Percentiles rank a stretch among this genome's conserved stretches.
phyloP scores from a whole-genome alignment of 2,797 vertebrate species.

The Sebastes trivittatus region DNA sequence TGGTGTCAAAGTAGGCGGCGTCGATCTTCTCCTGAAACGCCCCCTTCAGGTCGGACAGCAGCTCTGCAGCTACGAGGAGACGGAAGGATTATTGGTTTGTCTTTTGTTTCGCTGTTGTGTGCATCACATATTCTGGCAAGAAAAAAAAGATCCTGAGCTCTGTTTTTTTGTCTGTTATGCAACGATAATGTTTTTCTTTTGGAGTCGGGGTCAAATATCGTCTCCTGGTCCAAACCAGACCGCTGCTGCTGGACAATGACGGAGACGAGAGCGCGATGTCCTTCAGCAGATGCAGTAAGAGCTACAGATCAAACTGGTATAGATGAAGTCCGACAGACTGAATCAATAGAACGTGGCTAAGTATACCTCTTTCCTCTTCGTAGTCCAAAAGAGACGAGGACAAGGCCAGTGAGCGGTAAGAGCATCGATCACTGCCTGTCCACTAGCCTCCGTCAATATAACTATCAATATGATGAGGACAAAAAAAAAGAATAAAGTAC shows the following conservation, averaged over 20 bases:
- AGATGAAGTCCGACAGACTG: constrained; percentile 20
- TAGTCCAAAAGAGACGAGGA: constrained; percentile 34
- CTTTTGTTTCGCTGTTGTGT: too few relatives aligned
- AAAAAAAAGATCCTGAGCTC: background rate
- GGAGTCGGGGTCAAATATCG: constrained; percentile 65
- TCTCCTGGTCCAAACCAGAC: constrained; percentile 87
- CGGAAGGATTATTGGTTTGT: background rate
- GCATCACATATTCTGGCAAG: background rate
- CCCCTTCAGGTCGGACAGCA: constrained; percentile 95
- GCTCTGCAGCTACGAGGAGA: constrained; percentile 81
- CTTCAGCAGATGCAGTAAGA: constrained; percentile 40
- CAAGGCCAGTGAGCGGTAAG: constrained; percentile 65
- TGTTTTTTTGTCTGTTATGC: background rate
- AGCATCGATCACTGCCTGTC: constrained; percentile 61
- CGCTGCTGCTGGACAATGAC: constrained; percentile 72
- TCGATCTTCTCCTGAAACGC: constrained; percentile 97
- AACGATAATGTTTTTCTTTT: background rate
- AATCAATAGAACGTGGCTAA: constrained; percentile 59
- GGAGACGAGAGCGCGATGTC: background rate
- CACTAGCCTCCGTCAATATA: constrained; percentile 24
- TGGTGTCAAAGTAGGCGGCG: constrained; percentile 96
- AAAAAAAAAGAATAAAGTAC: background rate
- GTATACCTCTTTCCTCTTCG: constrained; percentile 35
- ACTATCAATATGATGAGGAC: constrained; percentile 30
- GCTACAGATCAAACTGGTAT: constrained; percentile 39